Evolutionary conservation across 2,888 invertebrate genomes (phyloP).

Genomic region (Charanyca ferruginea): DNA sequence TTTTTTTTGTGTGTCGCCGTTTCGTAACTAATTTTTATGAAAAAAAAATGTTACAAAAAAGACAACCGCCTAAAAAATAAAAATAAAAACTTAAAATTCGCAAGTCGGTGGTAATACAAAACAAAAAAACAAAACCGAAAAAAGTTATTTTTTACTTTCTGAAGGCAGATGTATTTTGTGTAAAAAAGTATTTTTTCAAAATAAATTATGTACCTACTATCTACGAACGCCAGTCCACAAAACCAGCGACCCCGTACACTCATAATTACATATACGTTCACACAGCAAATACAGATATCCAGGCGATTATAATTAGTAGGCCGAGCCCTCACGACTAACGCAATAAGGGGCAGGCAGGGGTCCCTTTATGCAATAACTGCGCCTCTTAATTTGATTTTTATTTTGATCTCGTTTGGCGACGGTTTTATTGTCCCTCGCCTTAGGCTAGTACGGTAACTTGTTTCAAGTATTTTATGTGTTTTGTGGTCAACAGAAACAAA

Average conservation of each 20-base stretch:
- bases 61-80: too few relatives aligned
- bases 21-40: too few relatives aligned
- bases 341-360: conserved; percentile 67
- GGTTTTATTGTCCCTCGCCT: conserved; percentile 76
- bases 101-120: too few relatives aligned
- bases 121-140: too few relatives aligned
- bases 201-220: neutral
- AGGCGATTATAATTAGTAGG: conserved; percentile 77
- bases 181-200: too few relatives aligned
- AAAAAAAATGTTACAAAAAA: too few relatives aligned
- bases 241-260: neutral
- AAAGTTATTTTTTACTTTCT: too few relatives aligned
- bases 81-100: too few relatives aligned
- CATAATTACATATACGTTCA: conserved; percentile 48
- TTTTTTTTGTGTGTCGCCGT: too few relatives aligned
- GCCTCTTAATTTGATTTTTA: conserved; percentile 84
- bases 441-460: conserved; percentile 67
- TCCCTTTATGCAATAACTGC: conserved; percentile 76
- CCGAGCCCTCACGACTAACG: conserved; percentile 62
- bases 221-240: neutral
- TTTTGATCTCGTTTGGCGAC: conserved; percentile 84
- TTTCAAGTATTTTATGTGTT: conserved; percentile 48
- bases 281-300: conserved; percentile 66
- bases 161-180: too few relatives aligned
- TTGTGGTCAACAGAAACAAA: neutral